Base-by-base conservation (phyloP, 2,888 invertebrate genomes). In the Alcis repandata region DNA sequence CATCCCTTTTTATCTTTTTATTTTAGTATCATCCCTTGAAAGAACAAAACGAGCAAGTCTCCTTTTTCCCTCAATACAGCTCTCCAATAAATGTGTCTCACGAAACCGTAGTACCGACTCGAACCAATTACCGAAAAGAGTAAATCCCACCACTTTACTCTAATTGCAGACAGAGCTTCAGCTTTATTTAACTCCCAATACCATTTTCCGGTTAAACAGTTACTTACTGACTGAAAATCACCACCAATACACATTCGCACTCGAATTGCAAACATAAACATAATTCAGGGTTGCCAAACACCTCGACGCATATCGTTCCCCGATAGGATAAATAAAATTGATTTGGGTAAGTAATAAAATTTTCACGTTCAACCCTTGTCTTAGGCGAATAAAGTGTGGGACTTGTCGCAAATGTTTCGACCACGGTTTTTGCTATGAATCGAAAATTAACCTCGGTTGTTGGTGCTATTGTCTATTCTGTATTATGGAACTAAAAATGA, bases 271-370 rank as follows among this genome's bases (percentile, higher is more conserved):
- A 60, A 20, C 8, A 46, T 46, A 46, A 53, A 60, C 22, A 60
- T 38, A 53, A 19, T 45, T 38, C 27, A 45, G 36, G 10, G 27
- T 19, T 49, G 4, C 20, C 22, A 27, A 27, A 49, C 56, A 43
- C 51, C 36, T 22, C 45, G 46, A 10, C 40, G 48, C 45, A 38
- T 61, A 43, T 63, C 48, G 45, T 59, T 69, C 43, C 27, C 36
- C 32, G 58, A 61, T 61, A 46, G 46, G 38, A 49, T 48, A 51
- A 66, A 66, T 58, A 61, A 60, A 66, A 61, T 60, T 66, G 57
- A 61, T 66, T 66, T 58, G 57, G 65, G 65, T 61, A 48, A 33
- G 60, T 66, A 66, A 61, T 66, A 66, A 57, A 45, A 60, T 57
- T 61, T 57, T 51, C 60, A 54, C 58, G 62, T 54, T 46, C 56